A percentile compares a stretch with the other conserved stretches of the same genome.
phyloP scores from a whole-genome alignment of 2,888 invertebrate genomes.

The Eristalis intricaria region DNA sequence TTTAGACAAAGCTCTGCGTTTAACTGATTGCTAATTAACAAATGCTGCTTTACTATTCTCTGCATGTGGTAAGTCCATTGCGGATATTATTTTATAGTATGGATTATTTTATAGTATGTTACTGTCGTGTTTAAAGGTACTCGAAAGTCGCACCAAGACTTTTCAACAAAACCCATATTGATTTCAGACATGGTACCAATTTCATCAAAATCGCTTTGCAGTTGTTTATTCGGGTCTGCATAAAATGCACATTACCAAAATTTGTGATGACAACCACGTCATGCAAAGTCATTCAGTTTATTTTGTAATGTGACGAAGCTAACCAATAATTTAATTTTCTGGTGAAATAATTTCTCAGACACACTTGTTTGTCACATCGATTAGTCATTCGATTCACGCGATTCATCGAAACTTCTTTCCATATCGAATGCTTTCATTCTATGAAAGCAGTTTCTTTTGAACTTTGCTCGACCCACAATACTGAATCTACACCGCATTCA shows the following conservation, averaged over 20 bases:
- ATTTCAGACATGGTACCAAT: background rate
- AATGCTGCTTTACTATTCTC: too few relatives aligned
- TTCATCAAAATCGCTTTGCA: background rate
- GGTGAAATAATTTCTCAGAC: background rate
- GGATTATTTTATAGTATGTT: too few relatives aligned
- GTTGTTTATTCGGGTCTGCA: background rate
- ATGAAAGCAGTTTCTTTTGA: background rate
- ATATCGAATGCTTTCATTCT: too few relatives aligned
- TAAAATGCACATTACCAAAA: background rate
- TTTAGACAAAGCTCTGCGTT: too few relatives aligned
- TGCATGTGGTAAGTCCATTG: too few relatives aligned
- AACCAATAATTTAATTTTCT: background rate
- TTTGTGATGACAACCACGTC: background rate
- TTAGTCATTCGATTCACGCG: background rate
- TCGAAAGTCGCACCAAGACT: too few relatives aligned
- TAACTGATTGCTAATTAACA: too few relatives aligned
- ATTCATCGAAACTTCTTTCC: constrained; percentile 10
- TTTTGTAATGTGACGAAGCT: background rate
- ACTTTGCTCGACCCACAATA: background rate
- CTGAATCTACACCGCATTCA: too few relatives aligned
- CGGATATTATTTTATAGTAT: too few relatives aligned
- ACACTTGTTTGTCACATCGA: background rate
- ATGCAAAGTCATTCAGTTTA: background rate
- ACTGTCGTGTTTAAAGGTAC: too few relatives aligned
- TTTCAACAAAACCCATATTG: background rate